These are phyloP conservation scores for Platalea minor DNA, from an alignment of 2,797 vertebrate species.

Conservation along the genomic window DNA sequence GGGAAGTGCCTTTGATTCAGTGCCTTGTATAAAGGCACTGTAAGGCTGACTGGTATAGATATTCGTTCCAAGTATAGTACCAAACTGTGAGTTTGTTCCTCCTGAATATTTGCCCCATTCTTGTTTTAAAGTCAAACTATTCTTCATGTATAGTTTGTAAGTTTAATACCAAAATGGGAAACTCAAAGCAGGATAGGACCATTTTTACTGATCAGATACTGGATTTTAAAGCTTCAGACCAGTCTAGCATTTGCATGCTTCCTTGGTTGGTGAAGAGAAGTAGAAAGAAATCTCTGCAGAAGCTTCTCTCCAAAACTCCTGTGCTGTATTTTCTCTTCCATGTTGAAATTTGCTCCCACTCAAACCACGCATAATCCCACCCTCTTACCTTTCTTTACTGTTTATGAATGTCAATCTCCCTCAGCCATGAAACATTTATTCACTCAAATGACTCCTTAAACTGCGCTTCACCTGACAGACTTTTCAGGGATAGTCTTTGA, in stretches of 20 bases:
- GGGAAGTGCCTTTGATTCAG: neutral
- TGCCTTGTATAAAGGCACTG: neutral
- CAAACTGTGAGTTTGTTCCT: neutral
- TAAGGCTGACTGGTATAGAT: neutral
- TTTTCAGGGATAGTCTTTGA: neutral
- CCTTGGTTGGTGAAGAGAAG: neutral
- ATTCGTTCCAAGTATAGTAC: neutral
- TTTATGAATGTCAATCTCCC: neutral
- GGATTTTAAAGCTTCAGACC: neutral
- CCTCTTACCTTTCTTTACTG: neutral
- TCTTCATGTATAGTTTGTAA: neutral
- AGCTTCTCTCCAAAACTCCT: neutral
- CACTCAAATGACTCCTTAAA: neutral
- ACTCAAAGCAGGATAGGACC: neutral
- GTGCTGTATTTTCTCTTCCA: neutral
- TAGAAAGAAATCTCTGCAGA: neutral
- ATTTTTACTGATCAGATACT: neutral
- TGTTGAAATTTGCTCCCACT: neutral
- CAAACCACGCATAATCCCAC: neutral
- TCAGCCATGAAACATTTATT: neutral
- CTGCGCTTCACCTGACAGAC: neutral
- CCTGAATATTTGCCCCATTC: neutral
- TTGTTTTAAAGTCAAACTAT: neutral
- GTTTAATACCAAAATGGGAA: neutral
- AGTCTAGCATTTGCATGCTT: neutral